phyloP scores from a whole-genome alignment of 1,140 invertebrate species.

The Aphelenchoides fujianensis region DNA sequence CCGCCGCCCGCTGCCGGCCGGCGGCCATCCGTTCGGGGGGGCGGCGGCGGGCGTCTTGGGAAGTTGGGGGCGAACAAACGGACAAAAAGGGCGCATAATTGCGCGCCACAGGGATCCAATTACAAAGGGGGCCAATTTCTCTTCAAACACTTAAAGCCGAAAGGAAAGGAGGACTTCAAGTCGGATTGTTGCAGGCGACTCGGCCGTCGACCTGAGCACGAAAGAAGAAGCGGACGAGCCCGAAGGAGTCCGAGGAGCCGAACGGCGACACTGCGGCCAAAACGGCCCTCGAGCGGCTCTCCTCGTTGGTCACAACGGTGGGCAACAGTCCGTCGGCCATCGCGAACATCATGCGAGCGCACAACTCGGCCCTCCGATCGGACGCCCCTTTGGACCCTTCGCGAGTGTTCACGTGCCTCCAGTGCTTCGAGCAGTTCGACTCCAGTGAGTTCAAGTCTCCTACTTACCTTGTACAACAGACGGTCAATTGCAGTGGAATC shows the following conservation, averaged over 20 bases:
- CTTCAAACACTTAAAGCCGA: not conserved
- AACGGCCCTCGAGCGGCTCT: not conserved
- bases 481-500: not conserved
- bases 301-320: conserved; percentile 8
- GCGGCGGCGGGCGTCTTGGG: no score
- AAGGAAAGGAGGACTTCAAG: no score
- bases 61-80: no score
- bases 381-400: not conserved
- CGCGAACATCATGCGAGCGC: not conserved
- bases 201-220: not conserved
- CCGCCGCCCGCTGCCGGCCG: no score
- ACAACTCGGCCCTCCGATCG: not conserved
- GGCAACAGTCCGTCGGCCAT: conserved; percentile 2
- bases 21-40: no score
- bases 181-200: not conserved
- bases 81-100: not conserved
- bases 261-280: not conserved
- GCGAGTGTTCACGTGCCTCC: conserved; percentile 6
- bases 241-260: not conserved
- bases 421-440: not conserved
- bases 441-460: not conserved
- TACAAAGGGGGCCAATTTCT: not conserved
- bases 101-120: not conserved
- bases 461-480: not conserved
- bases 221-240: not conserved